Conservation (phyloP, 1,140 invertebrate genomes). For the Apis mellifera region DNA sequence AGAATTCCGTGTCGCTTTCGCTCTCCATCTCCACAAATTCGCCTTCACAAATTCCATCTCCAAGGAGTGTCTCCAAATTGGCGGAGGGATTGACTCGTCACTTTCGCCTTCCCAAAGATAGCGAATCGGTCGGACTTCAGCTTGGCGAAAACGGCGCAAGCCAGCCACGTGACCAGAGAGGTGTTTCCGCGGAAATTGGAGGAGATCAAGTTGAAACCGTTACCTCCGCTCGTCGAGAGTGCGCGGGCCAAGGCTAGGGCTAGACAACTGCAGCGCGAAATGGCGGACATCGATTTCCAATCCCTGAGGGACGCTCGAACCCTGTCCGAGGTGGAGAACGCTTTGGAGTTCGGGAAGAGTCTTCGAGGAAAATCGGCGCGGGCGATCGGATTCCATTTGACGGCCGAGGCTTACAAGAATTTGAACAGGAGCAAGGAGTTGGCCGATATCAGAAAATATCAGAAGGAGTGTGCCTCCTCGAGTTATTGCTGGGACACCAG, state of each 20-base stretch:
- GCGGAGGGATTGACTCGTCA: neutral
- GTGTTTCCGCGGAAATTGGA: conserved; percentile 82
- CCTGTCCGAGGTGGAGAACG: conserved; percentile 75
- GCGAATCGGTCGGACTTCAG: conserved; percentile 86
- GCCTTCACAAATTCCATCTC: neutral
- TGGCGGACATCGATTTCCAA: conserved; percentile 78
- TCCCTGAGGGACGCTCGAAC: conserved; percentile 79
- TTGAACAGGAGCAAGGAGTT: conserved; percentile 73
- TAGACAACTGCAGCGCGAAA: conserved; percentile 79
- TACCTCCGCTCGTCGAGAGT: conserved; percentile 40
- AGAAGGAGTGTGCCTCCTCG: conserved; percentile 65
- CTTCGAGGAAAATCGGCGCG: conserved; percentile 88
- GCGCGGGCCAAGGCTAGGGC: conserved; percentile 63
- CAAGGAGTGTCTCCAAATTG: neutral
- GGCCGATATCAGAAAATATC: conserved; percentile 75
- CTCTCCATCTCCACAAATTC: neutral
- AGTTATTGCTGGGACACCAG: conserved; percentile 68
- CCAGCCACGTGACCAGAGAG: conserved; percentile 85
- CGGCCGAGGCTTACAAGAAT: conserved; percentile 80
- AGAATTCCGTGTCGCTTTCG: neutral
- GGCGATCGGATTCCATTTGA: conserved; percentile 86
- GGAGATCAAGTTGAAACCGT: conserved; percentile 76
- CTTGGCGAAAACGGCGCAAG: conserved; percentile 85
- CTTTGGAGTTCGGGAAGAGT: conserved; percentile 81
- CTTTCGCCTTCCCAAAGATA: conserved; percentile 74